Conservation (phyloP, 2,888 invertebrate genomes). For the Hipparchia sbordonii region DNA sequence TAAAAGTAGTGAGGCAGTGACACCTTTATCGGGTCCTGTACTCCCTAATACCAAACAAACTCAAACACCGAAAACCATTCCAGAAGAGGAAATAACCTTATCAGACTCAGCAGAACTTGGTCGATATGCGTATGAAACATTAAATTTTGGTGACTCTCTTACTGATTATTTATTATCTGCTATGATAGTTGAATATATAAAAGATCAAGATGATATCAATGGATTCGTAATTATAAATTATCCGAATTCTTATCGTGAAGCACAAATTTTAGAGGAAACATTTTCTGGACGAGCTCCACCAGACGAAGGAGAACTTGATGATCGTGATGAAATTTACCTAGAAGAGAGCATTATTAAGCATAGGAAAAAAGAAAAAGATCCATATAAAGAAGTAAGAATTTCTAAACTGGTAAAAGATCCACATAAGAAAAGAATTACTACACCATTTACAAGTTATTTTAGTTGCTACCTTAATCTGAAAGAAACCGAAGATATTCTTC, state of each 20-base stretch:
- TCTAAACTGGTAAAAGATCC: constrained; percentile 82
- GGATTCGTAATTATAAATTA: constrained; percentile 87
- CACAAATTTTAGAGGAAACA: constrained; percentile 82
- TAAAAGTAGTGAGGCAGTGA: constrained; percentile 56
- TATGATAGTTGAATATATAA: constrained; percentile 84
- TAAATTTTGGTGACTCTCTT: constrained; percentile 79
- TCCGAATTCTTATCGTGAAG: constrained; percentile 83
- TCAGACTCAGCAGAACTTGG: constrained; percentile 80
- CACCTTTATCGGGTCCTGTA: constrained; percentile 51
- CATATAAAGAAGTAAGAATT: constrained; percentile 59
- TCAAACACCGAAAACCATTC: constrained; percentile 84
- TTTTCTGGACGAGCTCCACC: constrained; percentile 80
- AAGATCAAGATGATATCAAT: constrained; percentile 67
- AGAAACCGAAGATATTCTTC: constrained; percentile 67
- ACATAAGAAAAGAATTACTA: constrained; percentile 57
- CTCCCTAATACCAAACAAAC: constrained; percentile 75
- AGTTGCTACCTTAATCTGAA: constrained; percentile 81
- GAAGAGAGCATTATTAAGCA: constrained; percentile 69
- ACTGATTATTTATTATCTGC: constrained; percentile 81
- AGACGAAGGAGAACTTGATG: constrained; percentile 58
- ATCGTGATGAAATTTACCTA: constrained; percentile 69
- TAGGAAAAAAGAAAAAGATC: constrained; percentile 64
- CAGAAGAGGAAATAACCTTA: constrained; percentile 80
- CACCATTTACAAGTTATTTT: constrained; percentile 79
- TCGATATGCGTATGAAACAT: constrained; percentile 78